Base-by-base conservation (phyloP, 1,140 invertebrate species). In the Lasioglossum albipes region DNA sequence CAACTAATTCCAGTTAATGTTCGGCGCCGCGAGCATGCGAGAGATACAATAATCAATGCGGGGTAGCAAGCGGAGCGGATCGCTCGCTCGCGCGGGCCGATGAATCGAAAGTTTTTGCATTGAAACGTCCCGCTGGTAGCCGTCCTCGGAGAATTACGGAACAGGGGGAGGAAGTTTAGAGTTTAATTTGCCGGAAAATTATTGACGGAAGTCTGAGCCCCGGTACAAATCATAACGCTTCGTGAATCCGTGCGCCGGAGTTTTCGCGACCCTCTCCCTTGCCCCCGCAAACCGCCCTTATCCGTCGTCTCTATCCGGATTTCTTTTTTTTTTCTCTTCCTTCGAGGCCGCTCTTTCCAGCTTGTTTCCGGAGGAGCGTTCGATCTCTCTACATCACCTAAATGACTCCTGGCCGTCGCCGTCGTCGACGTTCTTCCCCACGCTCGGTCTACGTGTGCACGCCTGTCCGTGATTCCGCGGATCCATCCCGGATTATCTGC, bases 141-240 rank as follows among this genome's bases (percentile, higher is more conserved):
- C 64, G 59, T 78, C 78, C 82, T 81, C n/a, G 74, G 83, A 78
- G 83, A 85, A 84, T 85, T 78, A 85, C 70, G 9, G 45, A 54
- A 16, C 2, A 16, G 18, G 1, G 52, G 4, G 52, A 75, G 74
- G 86, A 84, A 87, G 84, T 90, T 90, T 89, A 84, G 74, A 88
- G 90, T 90, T 87, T 89, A 93, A 93, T 93, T 92, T 91, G 82
- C 85, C 91, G 91, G 92, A 90, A 93, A 93, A 93, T 93, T 92
- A 93, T 93, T 92, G 92, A 91, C 91, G 89, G 87, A 90, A 92
- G 90, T 90, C 88, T 88, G 89, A 90, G 88, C 87, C 36, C 36
- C 86, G 83, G 89, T 84, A 88, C 89, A 87, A 93, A 91, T 92
- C 92, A 93, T 93, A 93, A 93, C 89, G 92, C 90, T 92, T 84